phyloP scores from a whole-genome alignment of 2,888 invertebrate genomes.

The Ectobius pallidus region DNA sequence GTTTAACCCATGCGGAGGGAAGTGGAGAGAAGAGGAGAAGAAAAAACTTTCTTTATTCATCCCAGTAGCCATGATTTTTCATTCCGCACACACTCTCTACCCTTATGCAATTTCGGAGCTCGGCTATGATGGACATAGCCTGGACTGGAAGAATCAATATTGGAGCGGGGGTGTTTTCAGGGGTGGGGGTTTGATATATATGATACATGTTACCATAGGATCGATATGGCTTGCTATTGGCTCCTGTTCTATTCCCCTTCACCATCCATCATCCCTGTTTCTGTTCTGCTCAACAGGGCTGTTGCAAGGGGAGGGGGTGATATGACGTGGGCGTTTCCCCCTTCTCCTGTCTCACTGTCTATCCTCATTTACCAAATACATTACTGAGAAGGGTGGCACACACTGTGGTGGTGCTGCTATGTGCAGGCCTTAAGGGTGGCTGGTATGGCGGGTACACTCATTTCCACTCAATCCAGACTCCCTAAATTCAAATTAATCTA shows the following conservation, averaged over 20 bases:
- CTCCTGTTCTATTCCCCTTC: constrained; percentile 12
- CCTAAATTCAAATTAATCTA: no score
- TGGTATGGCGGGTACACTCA: constrained; percentile 7
- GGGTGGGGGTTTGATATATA: constrained; percentile 29
- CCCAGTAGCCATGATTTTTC: constrained; percentile 30
- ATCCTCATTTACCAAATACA: constrained; percentile 32
- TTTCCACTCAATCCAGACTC: no score
- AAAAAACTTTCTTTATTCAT: constrained; percentile 26
- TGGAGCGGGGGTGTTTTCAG: constrained; percentile 18
- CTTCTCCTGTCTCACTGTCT: background rate
- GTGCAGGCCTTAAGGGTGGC: constrained; percentile 11
- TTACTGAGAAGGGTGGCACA: constrained; percentile 23
- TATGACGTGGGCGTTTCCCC: constrained; percentile 28
- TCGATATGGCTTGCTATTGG: constrained; percentile 30
- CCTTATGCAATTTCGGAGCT: constrained; percentile 7
- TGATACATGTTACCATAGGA: constrained; percentile 28
- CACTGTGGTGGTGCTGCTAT: background rate
- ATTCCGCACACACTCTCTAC: background rate
- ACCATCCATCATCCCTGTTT: constrained; percentile 26
- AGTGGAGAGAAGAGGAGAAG: no score
- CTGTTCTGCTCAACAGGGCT: background rate
- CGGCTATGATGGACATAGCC: constrained; percentile 21
- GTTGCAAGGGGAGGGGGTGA: constrained; percentile 4
- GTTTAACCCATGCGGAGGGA: constrained; percentile 6
- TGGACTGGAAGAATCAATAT: constrained; percentile 30